Evolutionary conservation across 1,140 invertebrate species (phyloP).

Genomic region (Drosophila subpulchrella): DNA sequence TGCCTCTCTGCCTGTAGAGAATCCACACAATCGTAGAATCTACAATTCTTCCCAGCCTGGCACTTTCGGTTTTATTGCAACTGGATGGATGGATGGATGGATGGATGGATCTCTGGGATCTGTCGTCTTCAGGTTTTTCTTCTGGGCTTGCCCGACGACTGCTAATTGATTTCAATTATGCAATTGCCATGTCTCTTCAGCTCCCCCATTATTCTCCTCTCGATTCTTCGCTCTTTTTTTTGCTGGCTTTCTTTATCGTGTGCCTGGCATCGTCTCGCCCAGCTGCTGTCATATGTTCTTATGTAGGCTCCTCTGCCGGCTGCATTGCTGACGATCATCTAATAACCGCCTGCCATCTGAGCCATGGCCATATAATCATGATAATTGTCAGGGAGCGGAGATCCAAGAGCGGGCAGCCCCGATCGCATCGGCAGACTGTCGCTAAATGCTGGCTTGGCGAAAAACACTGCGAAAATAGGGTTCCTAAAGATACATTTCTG

Average conservation of each 20-base stretch:
- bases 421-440: conserved; percentile 47
- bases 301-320: conserved; percentile 35
- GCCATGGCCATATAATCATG: conserved; percentile 70
- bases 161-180: conserved; percentile 81
- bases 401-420: conserved; percentile 3
- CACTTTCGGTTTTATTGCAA: conserved; percentile 68
- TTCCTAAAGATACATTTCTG: neutral
- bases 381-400: conserved; percentile 60
- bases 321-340: conserved; percentile 61
- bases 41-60: conserved; percentile 54
- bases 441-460: conserved; percentile 45
- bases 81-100: neutral
- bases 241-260: conserved; percentile 48
- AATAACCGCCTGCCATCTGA: conserved; percentile 74
- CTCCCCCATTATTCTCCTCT: conserved; percentile 9
- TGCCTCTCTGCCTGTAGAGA: conserved; percentile 37
- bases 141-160: conserved; percentile 44
- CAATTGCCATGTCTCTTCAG: conserved; percentile 59
- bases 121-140: conserved; percentile 8
- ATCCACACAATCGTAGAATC: conserved; percentile 12
- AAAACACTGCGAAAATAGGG: conserved; percentile 7
- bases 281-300: conserved; percentile 50
- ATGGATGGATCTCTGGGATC: neutral
- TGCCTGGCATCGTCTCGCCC: conserved; percentile 55
- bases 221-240: conserved; percentile 1